A percentile compares a stretch with the other conserved stretches of the same genome.
Conservation (phyloP, 2,113 vertebrate species). For the Syrrhaptes paradoxus region DNA sequence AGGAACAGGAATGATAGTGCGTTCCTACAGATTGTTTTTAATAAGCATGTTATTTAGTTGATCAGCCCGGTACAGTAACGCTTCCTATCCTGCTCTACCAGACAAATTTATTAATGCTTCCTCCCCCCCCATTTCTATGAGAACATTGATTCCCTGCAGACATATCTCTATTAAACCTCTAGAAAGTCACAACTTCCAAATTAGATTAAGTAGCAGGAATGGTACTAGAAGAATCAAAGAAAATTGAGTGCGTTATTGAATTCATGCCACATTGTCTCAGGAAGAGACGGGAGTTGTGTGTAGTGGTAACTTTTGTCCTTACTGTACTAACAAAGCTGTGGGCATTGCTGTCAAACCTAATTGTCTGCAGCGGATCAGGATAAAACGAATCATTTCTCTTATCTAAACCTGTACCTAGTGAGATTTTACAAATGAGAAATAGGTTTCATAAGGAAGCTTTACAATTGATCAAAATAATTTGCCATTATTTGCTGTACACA, state of each 20-base stretch:
- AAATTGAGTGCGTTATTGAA: constrained; percentile 75
- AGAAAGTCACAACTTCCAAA: constrained; percentile 76
- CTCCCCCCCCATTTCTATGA: constrained; percentile 10
- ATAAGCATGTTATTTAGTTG: constrained; percentile 77
- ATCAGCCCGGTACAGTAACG: constrained; percentile 63
- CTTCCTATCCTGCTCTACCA: constrained; percentile 58
- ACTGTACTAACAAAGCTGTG: constrained; percentile 65
- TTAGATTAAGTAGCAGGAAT: constrained; percentile 75
- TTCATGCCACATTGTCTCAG: constrained; percentile 75
- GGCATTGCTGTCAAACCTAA: constrained; percentile 54
- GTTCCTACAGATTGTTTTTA: constrained; percentile 76
- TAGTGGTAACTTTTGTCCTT: constrained; percentile 67
- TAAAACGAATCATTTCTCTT: constrained; percentile 32
- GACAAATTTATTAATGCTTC: constrained; percentile 75
- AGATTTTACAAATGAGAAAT: constrained; percentile 27
- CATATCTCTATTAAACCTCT: constrained; percentile 76
- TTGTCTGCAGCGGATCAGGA: constrained; percentile 16
- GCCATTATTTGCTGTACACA: not conserved
- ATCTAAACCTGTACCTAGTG: not conserved
- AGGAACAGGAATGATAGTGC: constrained; percentile 70
- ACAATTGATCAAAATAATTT: not conserved
- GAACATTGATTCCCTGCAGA: constrained; percentile 75
- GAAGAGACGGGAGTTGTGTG: constrained; percentile 61
- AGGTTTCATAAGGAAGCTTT: not conserved
- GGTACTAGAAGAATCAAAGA: constrained; percentile 72